A percentile compares a stretch with the other conserved stretches of the same genome.
These are phyloP conservation scores for Oreochromis spilurus DNA, from an alignment of 2,113 vertebrate species.

Conservation along the genomic window DNA sequence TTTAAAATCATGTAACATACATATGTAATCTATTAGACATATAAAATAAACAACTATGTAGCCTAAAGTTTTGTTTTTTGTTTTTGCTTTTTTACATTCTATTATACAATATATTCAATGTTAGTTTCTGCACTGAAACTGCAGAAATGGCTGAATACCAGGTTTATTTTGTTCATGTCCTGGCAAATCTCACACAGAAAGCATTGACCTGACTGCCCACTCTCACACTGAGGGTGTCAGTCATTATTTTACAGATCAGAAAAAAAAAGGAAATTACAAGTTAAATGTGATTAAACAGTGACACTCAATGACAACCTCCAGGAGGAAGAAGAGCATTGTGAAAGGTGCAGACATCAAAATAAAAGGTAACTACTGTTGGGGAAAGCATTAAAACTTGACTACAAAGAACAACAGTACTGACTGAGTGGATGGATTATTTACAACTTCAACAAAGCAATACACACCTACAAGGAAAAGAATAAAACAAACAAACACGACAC, in stretches of 20 bases:
- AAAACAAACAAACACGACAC: background rate
- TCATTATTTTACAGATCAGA: slow-evolving; percentile 27
- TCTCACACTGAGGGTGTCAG: slow-evolving; percentile 4
- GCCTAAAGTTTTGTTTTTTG: slow-evolving; percentile 41
- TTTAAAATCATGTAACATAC: slow-evolving; percentile 74
- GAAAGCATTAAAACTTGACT: background rate
- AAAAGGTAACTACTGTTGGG: background rate
- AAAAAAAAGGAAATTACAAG: slow-evolving; percentile 8
- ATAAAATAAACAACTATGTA: slow-evolving; percentile 77
- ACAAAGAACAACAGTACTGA: background rate
- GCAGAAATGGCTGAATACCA: slow-evolving; percentile 65
- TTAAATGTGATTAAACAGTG: slow-evolving; percentile 34
- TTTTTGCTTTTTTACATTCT: slow-evolving; percentile 59
- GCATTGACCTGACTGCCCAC: slow-evolving; percentile 23
- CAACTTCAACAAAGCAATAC: slow-evolving; percentile 1
- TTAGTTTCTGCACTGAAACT: slow-evolving; percentile 61
- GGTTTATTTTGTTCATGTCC: slow-evolving; percentile 41
- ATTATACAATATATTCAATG: slow-evolving; percentile 71
- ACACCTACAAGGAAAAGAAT: background rate
- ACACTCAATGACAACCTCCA: slow-evolving; percentile 25
- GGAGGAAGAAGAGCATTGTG: slow-evolving; percentile 13
- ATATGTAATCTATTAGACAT: slow-evolving; percentile 69
- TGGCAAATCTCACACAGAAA: slow-evolving; percentile 39
- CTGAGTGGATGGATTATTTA: slow-evolving; percentile 31
- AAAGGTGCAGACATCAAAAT: background rate